phyloP scores from a whole-genome alignment of 2,113 vertebrate genomes.

The Spheniscus mendiculus region DNA sequence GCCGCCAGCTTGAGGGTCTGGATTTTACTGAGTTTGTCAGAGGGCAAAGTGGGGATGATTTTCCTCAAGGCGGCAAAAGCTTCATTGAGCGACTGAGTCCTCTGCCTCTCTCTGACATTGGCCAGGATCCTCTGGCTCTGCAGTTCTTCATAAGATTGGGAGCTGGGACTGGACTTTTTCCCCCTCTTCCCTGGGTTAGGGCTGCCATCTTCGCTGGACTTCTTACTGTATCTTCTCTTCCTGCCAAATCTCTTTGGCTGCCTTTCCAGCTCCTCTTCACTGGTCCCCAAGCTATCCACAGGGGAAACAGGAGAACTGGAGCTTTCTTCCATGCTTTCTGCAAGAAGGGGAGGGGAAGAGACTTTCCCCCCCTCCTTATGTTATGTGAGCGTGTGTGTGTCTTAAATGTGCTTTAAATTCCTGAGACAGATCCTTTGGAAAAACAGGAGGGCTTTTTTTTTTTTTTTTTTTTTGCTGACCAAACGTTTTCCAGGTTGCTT shows the following conservation, averaged over 20 bases:
- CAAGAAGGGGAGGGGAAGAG: constrained; percentile 73
- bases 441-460: constrained; percentile 10
- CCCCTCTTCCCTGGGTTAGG: constrained; percentile 89
- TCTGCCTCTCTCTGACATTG: constrained; percentile 93
- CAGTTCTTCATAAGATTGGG: constrained; percentile 92
- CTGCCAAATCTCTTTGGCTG: constrained; percentile 89
- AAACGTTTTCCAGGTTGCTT: constrained; percentile 68
- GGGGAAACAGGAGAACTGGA: constrained; percentile 94
- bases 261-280: constrained; percentile 91
- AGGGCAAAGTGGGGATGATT: constrained; percentile 96
- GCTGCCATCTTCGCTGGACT: constrained; percentile 88
- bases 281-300: constrained; percentile 92
- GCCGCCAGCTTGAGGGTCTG: constrained; percentile 94
- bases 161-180: constrained; percentile 90
- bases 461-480: constrained; percentile 48
- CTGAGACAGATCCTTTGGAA: constrained; percentile 73
- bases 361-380: constrained; percentile 65
- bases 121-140: constrained; percentile 95
- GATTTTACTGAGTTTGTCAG: constrained; percentile 97
- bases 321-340: constrained; percentile 87
- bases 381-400: constrained; percentile 57
- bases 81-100: constrained; percentile 96
- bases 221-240: constrained; percentile 87
- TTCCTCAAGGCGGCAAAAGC: constrained; percentile 91
- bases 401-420: constrained; percentile 74